Base-by-base conservation (phyloP, 1,140 invertebrate species). In the Reticulitermes speratus region DNA sequence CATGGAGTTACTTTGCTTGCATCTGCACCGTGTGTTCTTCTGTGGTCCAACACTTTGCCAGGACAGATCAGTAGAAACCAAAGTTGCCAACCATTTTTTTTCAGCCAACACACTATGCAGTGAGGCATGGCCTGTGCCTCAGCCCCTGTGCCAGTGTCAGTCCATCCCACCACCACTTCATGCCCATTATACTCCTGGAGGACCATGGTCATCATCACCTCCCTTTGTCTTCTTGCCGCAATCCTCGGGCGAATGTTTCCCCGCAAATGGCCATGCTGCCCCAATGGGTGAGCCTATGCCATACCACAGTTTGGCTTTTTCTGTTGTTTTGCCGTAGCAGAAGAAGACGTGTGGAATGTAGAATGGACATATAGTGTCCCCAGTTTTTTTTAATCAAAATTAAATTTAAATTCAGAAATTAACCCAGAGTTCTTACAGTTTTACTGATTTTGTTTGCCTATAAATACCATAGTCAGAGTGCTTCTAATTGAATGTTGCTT, bases 221-320 rank as follows among this genome's bases (percentile, higher is more conserved):
- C 65, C 65, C 65, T 75, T 75, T 75, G 65, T 75, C 65, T 75
- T 75, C 65, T 75, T 75, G 65, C 65, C 65, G 65, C 65, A 75
- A 30, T 75, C 65, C 65, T 75, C 65, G 65, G 65, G 65, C 65
- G 65, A 75, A 75, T 30, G 65, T 75, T 75, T 75, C 65, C 65
- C 65, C 14, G 65, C 65, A 75, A 75, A 75, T 75, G 65, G 65
- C 65, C n/a, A 30, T 75, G 65, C 65, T 75, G 65, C 65, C 65
- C 65, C 65, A 8, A 75, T 75, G 65, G 65, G 65, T 75, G 65
- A 75, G 65, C 65, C 65, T 16, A 75, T 8, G n/a, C 65, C 65
- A 75, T 75, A 19, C 65, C 65, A 75, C 7, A 75, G 65, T 75
- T 75, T 75, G 65, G 65, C n/a, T 75, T 75, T 55, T 75, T n/a